Conservation (phyloP, 2,888 invertebrate genomes). For the Ormia ochracea region DNA sequence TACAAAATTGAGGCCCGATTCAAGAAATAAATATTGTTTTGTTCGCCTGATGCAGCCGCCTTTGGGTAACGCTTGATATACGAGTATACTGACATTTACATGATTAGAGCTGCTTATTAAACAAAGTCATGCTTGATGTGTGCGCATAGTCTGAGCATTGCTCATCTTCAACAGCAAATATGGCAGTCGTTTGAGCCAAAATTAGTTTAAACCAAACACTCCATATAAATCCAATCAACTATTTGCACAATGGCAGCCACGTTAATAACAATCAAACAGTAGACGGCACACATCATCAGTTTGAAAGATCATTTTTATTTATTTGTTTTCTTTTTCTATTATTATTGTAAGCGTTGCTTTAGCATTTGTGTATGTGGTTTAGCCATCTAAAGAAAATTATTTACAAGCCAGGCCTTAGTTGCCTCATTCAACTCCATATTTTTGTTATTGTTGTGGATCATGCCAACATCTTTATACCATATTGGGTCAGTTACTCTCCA, state of each 20-base stretch:
- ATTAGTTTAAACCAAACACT: constrained; percentile 50
- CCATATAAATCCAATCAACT: constrained; percentile 56
- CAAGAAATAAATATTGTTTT: too few relatives aligned
- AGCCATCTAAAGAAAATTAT: constrained; percentile 52
- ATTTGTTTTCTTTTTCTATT: not conserved
- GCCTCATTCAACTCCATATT: not conserved
- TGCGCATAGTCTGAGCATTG: not conserved
- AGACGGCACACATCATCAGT: constrained; percentile 29
- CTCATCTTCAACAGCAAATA: constrained; percentile 16
- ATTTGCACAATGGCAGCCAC: not conserved
- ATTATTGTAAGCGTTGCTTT: constrained; percentile 32
- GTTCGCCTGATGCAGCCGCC: too few relatives aligned
- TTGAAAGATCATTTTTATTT: constrained; percentile 24
- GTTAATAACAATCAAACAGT: constrained; percentile 19
- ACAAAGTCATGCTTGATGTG: not conserved
- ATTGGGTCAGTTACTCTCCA: constrained; percentile 50
- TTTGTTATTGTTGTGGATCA: constrained; percentile 5
- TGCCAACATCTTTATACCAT: constrained; percentile 46
- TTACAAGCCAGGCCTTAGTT: constrained; percentile 49
- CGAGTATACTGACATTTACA: too few relatives aligned
- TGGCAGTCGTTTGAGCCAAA: constrained; percentile 54
- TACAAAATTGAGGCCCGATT: too few relatives aligned
- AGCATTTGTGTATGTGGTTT: constrained; percentile 15
- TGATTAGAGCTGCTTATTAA: not conserved
- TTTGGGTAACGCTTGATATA: too few relatives aligned